phyloP scores from a whole-genome alignment of 2,113 vertebrate genomes.

The Platichthys stellatus region DNA sequence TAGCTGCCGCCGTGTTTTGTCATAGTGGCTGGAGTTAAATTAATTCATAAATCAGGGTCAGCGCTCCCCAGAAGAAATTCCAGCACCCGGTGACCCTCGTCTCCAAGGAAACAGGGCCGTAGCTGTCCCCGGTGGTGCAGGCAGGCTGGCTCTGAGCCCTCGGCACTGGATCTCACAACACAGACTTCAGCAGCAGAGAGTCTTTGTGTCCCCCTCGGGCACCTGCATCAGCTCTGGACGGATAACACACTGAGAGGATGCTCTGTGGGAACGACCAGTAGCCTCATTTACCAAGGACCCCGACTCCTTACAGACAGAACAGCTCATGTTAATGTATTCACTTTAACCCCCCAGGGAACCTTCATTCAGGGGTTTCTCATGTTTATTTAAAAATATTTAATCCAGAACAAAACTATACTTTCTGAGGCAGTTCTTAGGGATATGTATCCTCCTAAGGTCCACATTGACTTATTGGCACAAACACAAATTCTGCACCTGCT shows the following conservation, averaged over 20 bases:
- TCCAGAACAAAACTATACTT: too few species aligned
- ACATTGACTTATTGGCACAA: too few species aligned
- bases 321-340: constrained; percentile 29
- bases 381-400: background rate
- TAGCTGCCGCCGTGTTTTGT: constrained; percentile 45
- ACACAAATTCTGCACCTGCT: too few species aligned
- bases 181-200: constrained; percentile 63
- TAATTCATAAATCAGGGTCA: constrained; percentile 83
- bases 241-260: constrained; percentile 49
- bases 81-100: constrained; percentile 69
- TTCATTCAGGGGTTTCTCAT: background rate
- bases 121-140: constrained; percentile 33
- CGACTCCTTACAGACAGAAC: constrained; percentile 18
- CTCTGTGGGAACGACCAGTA: constrained; percentile 43
- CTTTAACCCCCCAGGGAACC: background rate
- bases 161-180: constrained; percentile 30
- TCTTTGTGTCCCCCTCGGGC: constrained; percentile 45
- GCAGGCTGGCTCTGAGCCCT: constrained; percentile 57
- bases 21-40: constrained; percentile 66
- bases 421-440: too few species aligned
- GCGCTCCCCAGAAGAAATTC: constrained; percentile 74
- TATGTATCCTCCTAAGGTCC: too few species aligned
- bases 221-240: constrained; percentile 60
- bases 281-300: constrained; percentile 13
- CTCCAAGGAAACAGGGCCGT: constrained; percentile 72